Base-by-base conservation (phyloP, 1,140 invertebrate genomes). In the Aphelinus atriplicis region DNA sequence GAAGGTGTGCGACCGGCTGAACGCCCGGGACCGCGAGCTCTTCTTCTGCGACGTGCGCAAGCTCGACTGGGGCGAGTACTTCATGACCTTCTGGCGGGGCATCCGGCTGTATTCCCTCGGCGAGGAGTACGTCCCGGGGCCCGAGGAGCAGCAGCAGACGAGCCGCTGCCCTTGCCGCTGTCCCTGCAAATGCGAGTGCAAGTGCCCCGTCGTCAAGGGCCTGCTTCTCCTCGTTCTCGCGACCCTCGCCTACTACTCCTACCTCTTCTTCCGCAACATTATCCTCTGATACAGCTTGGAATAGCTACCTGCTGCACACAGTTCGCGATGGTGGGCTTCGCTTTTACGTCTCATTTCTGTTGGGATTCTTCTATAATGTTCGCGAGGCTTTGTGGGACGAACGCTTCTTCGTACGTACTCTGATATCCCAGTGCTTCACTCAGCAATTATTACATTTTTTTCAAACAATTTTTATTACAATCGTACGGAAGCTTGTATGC, bases 11-110 rank as follows among this genome's bases (percentile, higher is more conserved):
- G 81, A 86, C 43, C 72, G 79, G 50, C 84, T 94, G 78, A 85
- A 87, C 45, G 77, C 80, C 0, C 85, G 87, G 0, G 94, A 95
- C 81, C 88, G 88, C 78, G 81, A 87, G 42, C 75, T 89, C 2
- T 93, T 92, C 79, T 87, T 90, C 77, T 92, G 92, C 78, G 89
- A 92, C 77, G 83, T 93, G 2, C 77, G 81, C 0, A 66, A 81
- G 3, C 73, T 94, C 2, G 84, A 91, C 66, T 94, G 92, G 92
- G 83, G 84, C 1, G 84, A 87, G 3, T 93, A 91, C 80, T 89
- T 92, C 70, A 79, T 84, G 7, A 87, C 84, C 7, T 92, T 92
- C 77, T 87, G 91, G 60, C 84, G 86, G 51, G 92, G 92, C 2
- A 80, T 90, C 10, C 81, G 92, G 55, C 80, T 89, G 0, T 92